Conservation (phyloP, 2,888 invertebrate genomes). For the Trachelus tabidus region DNA sequence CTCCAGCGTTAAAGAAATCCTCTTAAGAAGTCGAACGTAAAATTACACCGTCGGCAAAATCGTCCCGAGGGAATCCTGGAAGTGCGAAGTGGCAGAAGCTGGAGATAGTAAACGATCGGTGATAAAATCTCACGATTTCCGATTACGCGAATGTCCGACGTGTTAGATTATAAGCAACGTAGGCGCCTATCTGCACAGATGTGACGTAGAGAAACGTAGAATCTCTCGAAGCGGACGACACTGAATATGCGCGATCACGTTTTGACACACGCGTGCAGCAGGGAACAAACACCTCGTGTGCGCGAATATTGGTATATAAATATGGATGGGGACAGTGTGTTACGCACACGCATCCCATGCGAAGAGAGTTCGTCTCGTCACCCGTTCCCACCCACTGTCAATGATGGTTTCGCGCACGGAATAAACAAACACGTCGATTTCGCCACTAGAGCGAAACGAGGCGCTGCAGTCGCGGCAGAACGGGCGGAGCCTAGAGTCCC, state of each 20-base stretch:
- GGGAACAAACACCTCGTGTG: not conserved
- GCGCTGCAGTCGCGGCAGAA: not conserved
- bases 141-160: not conserved
- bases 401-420: not conserved
- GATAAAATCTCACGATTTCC: not conserved
- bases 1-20: not conserved
- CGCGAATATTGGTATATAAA: not conserved
- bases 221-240: not conserved
- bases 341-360: not conserved
- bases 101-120: not conserved
- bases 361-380: not conserved
- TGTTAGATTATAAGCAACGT: not conserved
- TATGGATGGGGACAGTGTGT: not conserved
- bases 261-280: not conserved
- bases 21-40: not conserved
- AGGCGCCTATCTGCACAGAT: not conserved
- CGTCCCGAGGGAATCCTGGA: not conserved
- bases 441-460: constrained; percentile 6
- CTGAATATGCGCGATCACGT: not conserved
- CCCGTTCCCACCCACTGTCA: not conserved
- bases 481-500: not conserved
- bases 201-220: not conserved
- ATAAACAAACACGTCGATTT: not conserved
- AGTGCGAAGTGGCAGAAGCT: not conserved
- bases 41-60: not conserved